Conservation (phyloP, 2,888 invertebrate genomes). For the Hydriomena furcata region DNA sequence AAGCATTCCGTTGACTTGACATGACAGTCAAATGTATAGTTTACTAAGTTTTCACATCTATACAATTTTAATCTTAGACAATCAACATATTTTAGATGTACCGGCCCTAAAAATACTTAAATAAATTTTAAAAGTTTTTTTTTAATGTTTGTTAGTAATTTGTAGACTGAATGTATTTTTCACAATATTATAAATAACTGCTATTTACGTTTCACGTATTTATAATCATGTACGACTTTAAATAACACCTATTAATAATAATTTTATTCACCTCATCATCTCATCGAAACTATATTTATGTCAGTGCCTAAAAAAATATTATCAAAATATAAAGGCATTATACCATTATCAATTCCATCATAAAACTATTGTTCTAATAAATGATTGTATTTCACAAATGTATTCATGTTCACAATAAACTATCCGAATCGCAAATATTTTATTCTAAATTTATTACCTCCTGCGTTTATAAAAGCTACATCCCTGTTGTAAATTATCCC, state of each 20-base stretch:
- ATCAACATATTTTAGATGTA: background rate
- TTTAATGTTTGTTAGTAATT: conserved; percentile 1
- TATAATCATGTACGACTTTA: background rate
- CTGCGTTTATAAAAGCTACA: conserved; percentile 31
- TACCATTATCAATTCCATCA: background rate
- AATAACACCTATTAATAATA: background rate
- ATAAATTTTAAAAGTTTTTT: too few species aligned
- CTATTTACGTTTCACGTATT: background rate
- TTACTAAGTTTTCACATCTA: conserved; percentile 4
- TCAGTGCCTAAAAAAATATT: conserved; percentile 8
- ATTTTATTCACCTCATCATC: background rate
- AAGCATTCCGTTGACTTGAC: conserved; percentile 45
- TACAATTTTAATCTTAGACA: background rate
- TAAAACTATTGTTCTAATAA: conserved; percentile 9
- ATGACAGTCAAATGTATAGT: conserved; percentile 36
- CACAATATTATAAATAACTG: background rate
- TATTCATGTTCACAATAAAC: conserved; percentile 52
- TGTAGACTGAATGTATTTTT: conserved; percentile 3
- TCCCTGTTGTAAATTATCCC: conserved; percentile 30
- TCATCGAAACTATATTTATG: conserved; percentile 2
- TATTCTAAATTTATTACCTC: conserved; percentile 42
- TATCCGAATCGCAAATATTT: conserved; percentile 42
- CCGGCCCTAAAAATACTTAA: background rate
- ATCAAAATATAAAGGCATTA: background rate
- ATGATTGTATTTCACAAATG: conserved; percentile 13